phyloP scores from a whole-genome alignment of 2,113 vertebrate genomes.

The Mionectes macconnelli region DNA sequence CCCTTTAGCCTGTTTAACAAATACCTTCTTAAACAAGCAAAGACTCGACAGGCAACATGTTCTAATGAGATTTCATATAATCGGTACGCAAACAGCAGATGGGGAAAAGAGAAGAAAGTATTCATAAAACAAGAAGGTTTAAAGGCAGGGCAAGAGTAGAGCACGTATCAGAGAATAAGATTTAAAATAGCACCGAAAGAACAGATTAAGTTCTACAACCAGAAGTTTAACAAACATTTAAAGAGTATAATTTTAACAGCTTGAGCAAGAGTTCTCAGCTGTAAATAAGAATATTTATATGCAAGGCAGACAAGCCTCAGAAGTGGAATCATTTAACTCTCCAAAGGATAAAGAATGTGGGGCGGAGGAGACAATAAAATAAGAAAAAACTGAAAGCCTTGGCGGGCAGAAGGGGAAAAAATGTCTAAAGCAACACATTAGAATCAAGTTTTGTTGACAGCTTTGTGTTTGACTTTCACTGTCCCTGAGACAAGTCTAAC shows the following conservation, averaged over 20 bases:
- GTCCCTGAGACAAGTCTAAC: not conserved
- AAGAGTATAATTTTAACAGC: not conserved
- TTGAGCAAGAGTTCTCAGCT: not conserved
- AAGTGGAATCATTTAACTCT: not conserved
- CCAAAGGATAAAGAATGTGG: not conserved
- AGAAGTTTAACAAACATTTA: not conserved
- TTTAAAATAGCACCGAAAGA: not conserved
- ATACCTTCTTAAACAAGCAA: not conserved
- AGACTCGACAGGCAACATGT: not conserved
- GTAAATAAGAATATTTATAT: not conserved
- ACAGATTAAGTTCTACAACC: not conserved
- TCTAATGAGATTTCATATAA: constrained; percentile 2
- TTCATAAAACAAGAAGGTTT: not conserved
- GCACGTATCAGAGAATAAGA: not conserved
- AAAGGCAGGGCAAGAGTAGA: not conserved
- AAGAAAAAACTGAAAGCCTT: not conserved
- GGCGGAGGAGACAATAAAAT: not conserved
- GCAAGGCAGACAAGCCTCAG: not conserved
- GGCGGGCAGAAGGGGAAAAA: not conserved
- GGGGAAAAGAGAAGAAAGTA: not conserved
- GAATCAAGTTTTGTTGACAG: not conserved
- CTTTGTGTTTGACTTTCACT: not conserved
- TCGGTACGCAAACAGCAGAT: not conserved
- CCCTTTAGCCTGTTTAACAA: not conserved
- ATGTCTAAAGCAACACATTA: not conserved